A percentile compares a stretch with the other conserved stretches of the same genome.
Evolutionary conservation across 2,888 invertebrate genomes (phyloP).

Genomic region (Drosophila setosimentum): DNA sequence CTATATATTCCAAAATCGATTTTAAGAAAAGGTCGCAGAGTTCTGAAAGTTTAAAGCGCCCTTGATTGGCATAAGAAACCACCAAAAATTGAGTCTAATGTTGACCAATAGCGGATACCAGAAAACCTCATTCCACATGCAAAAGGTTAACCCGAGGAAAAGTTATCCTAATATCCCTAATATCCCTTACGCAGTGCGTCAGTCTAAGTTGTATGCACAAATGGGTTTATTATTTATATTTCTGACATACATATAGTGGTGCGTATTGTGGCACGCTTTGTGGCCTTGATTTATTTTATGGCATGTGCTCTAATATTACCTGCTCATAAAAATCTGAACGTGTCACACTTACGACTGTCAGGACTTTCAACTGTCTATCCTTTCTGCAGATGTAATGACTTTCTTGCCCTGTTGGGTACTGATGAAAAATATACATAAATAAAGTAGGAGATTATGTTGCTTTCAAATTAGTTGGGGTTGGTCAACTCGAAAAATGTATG

Average conservation of each 20-base stretch:
- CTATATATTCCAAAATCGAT: constrained; percentile 10
- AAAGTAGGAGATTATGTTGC: constrained; percentile 1
- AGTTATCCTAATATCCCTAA: constrained; percentile 9
- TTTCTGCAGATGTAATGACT: constrained; percentile 8
- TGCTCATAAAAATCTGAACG: constrained; percentile 52
- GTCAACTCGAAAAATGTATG: not conserved
- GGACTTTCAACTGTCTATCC: constrained; percentile 19
- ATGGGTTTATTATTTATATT: constrained; percentile 26
- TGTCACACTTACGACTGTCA: constrained; percentile 37
- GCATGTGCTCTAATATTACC: constrained; percentile 38
- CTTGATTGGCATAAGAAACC: constrained; percentile 61
- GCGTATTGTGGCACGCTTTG: constrained; percentile 29
- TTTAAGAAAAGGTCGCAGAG: constrained; percentile 51
- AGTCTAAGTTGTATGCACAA: constrained; percentile 46
- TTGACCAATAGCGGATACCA: constrained; percentile 28
- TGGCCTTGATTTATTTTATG: constrained; percentile 52
- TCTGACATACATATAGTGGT: constrained; percentile 15
- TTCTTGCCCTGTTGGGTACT: not conserved
- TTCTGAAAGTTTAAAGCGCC: constrained; percentile 51
- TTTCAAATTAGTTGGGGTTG: constrained; percentile 1
- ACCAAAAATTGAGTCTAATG: constrained; percentile 39
- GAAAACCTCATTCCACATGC: constrained; percentile 27
- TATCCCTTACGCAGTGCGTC: constrained; percentile 44
- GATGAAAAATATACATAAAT: constrained; percentile 5
- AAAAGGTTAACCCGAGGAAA: constrained; percentile 15